Base-by-base conservation (phyloP, 1,140 invertebrate genomes). In the Vanessa atalanta region DNA sequence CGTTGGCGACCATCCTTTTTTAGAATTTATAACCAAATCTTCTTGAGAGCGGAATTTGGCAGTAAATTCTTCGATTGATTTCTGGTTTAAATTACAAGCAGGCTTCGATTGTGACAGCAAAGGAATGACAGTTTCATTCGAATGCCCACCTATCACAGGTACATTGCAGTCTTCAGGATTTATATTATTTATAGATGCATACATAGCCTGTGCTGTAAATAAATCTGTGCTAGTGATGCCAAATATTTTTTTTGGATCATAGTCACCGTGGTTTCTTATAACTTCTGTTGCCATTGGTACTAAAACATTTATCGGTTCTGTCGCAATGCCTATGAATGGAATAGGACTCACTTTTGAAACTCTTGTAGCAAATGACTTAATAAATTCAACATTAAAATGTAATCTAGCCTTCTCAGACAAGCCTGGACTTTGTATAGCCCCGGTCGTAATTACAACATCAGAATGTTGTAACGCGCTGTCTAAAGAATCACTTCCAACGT, bases 141-240 rank as follows among this genome's bases (percentile, higher is more conserved):
- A 95, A 86, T 96, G 96, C 15, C 96, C 96, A 57, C 96, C 95
- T 79, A 96, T 94, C 4, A 96, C 95, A 7, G 95, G 95, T 9
- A 95, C 93, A 70, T 90, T 88, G 15, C 95, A 94, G 73, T 94
- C 94, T 23, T 84, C 74, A 2, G 95, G 93, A 76, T 94, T 92
- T 15, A 96, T 72, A 47, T 93, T 93, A 70, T 88, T 85, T 15
- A 83, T 76, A 14, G 77, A 63, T 31, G 95, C 95, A 79, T 96
- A 94, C 85, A 97, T 95, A 51, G 95, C 93, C 81, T 96, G 95
- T 2, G 88, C 83, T 72, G 80, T 81, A 1, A 90, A 61, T 9
- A 77, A 47, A 68, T 90, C 87, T 47, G 84, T 66, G 7, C 72
- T 72, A 6, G 88, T 87, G 0, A 90, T 79, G 1, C 88, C 90